These are phyloP conservation scores for Poeciliopsis turrubarensis DNA, from an alignment of 2,113 vertebrate genomes.

Conservation along the genomic window DNA sequence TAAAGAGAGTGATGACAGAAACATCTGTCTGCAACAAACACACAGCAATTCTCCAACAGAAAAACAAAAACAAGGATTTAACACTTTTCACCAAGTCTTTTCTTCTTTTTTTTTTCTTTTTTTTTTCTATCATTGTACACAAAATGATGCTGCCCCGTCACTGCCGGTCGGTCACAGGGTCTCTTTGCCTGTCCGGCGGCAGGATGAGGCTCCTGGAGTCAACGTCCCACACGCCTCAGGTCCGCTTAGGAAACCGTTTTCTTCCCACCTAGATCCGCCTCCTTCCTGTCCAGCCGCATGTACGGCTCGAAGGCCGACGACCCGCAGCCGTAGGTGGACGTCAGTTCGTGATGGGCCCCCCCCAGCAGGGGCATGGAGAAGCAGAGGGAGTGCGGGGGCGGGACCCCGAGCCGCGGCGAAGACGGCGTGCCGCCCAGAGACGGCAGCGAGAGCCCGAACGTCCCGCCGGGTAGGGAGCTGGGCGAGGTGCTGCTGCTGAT, in stretches of 20 bases:
- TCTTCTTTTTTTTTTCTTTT: constrained; percentile 44
- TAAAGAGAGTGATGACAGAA: constrained; percentile 61
- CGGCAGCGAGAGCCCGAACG: constrained; percentile 81
- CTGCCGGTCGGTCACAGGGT: constrained; percentile 28
- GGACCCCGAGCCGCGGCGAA: constrained; percentile 76
- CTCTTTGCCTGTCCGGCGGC: constrained; percentile 1
- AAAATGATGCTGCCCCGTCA: constrained; percentile 43
- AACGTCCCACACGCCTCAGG: background rate
- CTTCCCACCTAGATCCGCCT: constrained; percentile 77
- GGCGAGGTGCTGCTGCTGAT: constrained; percentile 73
- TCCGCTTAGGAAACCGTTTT: constrained; percentile 83
- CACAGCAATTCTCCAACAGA: constrained; percentile 43
- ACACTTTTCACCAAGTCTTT: constrained; percentile 42
- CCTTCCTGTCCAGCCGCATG: constrained; percentile 85
- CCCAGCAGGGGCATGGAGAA: constrained; percentile 85
- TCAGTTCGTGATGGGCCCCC: constrained; percentile 82
- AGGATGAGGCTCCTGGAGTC: background rate
- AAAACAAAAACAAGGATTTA: constrained; percentile 13
- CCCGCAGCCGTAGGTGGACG: constrained; percentile 82
- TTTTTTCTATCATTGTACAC: constrained; percentile 33
- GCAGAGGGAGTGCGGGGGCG: constrained; percentile 79
- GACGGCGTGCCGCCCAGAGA: constrained; percentile 75
- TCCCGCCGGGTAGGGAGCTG: constrained; percentile 61
- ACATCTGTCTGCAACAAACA: constrained; percentile 54
- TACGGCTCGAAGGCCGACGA: constrained; percentile 93